Conservation (phyloP, 2,888 invertebrate species). For the Orthosia cruda region DNA sequence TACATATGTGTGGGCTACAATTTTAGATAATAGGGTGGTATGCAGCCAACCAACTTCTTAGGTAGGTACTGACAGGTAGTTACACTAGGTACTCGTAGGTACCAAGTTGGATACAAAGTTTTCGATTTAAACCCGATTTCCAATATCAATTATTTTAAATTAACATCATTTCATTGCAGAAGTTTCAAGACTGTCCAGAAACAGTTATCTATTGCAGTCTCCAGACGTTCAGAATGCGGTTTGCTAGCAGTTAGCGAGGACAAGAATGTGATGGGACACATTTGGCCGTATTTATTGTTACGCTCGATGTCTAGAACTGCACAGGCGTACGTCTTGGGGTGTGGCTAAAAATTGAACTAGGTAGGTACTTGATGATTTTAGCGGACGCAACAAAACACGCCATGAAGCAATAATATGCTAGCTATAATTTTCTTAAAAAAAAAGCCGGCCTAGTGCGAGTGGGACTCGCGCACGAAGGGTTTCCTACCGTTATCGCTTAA, state of each 20-base stretch:
- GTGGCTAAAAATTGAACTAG: not conserved
- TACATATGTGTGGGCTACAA: not conserved
- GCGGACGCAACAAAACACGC: not conserved
- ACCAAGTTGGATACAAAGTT: not conserved
- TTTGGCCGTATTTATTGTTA: slow-evolving; percentile 35
- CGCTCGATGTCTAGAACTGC: not conserved
- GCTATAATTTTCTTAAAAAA: too few relatives aligned
- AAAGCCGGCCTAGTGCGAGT: too few relatives aligned
- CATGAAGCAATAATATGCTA: too few relatives aligned
- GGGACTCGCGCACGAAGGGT: too few relatives aligned
- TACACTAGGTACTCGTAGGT: too few relatives aligned
- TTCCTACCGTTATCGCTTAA: too few relatives aligned
- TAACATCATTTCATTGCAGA: not conserved
- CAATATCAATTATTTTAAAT: not conserved
- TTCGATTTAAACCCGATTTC: too few relatives aligned
- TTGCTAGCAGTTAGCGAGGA: slow-evolving; percentile 40
- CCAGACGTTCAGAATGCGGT: slow-evolving; percentile 27
- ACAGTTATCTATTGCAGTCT: slow-evolving; percentile 4
- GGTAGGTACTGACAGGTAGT: too few relatives aligned
- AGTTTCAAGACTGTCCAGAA: slow-evolving; percentile 1
- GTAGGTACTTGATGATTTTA: not conserved
- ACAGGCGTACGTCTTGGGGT: not conserved
- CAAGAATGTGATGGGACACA: slow-evolving; percentile 45
- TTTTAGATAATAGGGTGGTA: not conserved
- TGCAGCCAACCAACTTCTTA: not conserved